Conservation (phyloP, 2,113 vertebrate species). For the Tachycineta bicolor region DNA sequence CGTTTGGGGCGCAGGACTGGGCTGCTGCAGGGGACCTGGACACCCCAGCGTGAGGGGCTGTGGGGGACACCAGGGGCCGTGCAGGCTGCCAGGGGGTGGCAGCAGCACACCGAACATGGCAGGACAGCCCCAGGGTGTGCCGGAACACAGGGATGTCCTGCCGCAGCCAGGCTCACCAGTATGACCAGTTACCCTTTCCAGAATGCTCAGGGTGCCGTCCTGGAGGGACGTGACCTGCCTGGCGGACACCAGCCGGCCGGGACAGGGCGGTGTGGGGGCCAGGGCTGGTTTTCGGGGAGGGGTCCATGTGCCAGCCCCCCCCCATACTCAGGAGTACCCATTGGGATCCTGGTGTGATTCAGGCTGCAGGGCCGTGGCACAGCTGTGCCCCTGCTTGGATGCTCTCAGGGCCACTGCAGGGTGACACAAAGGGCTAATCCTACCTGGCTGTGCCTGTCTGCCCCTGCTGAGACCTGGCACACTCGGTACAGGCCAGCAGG, state of each 20-base stretch:
- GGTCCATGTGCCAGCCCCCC: neutral
- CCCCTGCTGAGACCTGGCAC: neutral
- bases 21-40: no score
- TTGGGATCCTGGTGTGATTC: neutral
- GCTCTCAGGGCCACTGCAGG: neutral
- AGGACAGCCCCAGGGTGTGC: neutral
- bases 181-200: neutral
- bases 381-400: neutral
- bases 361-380: neutral
- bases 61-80: neutral
- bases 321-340: accelerated
- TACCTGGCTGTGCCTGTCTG: neutral
- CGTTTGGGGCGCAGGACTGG: neutral
- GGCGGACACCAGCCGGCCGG: accelerated
- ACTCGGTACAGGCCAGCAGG: neutral
- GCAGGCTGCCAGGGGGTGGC: slow-evolving; percentile 2
- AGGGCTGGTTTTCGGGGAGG: accelerated
- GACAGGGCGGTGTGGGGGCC: neutral
- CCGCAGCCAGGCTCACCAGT: neutral
- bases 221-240: neutral
- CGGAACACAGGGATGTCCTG: no score
- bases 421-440: neutral
- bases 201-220: neutral
- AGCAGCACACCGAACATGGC: neutral
- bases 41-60: neutral